Base-by-base conservation (phyloP, 92 coral and sea anemone genomes). In the Phenganax subtilis region DNA sequence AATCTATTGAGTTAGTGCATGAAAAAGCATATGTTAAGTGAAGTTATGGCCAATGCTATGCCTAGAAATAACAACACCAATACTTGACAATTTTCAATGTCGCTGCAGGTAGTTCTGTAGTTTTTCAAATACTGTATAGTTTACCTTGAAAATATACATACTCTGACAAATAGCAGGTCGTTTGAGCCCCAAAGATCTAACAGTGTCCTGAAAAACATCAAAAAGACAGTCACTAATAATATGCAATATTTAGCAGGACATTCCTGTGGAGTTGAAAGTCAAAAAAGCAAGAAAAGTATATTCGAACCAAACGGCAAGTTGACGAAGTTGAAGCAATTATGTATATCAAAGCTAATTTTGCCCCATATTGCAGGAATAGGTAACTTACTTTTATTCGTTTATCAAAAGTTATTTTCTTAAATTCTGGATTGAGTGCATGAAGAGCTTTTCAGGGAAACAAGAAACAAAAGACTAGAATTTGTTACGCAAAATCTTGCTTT, bases 121-220 rank as follows among this genome's bases (percentile, higher is more conserved):
- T 37, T 10, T 12, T 16, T 6, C 28, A 55, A 12, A 25, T 44
- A 11, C 20, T 20, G 7, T 16, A 8, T 9, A 72, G 56, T 55
- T 20, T 66, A 93, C 97, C 87, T 93, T 93, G 73, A 91, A 93
- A 69, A 93, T 93, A 87, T 91, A 93, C 98, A 93, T 93, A 84
- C 98, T 91, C 86, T 93, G 98, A 25, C 97, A 91, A 30, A 93
- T 89, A 71, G 87, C 85, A 31, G 98, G 98, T 51, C 79, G 85
- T 85, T 90, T 90, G 62, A 88, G 75, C 0, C 89, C 96, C 44
- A 91, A 55, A 59, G 93, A 93, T 75, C 78, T 90, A 64, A 82
- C 86, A 57, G 92, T 80, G 17, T 81, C 89, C 93, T 90, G 81
- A 44, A 58, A 78, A 59, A 37, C 61, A 5, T 57, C 29, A 12